Conservation (phyloP, 2,888 invertebrate genomes). For the Pterostichus madidus region DNA sequence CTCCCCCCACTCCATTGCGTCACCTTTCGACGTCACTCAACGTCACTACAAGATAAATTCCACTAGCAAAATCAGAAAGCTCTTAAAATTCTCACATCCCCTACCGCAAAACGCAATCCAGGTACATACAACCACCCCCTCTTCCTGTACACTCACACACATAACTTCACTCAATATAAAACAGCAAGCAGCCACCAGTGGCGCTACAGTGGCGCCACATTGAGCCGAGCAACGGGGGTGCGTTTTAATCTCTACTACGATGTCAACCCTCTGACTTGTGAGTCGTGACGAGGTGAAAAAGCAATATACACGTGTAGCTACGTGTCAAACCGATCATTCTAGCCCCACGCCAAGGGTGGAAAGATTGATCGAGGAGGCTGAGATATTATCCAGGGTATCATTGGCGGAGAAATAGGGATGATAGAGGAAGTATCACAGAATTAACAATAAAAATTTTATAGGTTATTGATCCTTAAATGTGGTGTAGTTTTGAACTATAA, state of each 20-base stretch:
- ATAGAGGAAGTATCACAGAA: conserved; percentile 6
- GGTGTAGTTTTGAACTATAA: background rate
- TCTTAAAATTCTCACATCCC: too few species aligned
- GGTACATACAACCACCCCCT: too few species aligned
- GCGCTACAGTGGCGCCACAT: too few species aligned
- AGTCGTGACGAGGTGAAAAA: conserved; percentile 1
- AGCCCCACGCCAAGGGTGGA: background rate
- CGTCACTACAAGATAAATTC: too few species aligned
- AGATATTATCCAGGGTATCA: too few species aligned
- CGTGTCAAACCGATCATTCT: conserved; percentile 52
- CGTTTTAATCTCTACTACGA: conserved; percentile 30
- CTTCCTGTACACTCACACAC: too few species aligned
- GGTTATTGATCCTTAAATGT: background rate
- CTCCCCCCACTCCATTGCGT: too few species aligned
- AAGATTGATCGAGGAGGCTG: conserved; percentile 24
- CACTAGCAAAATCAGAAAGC: too few species aligned
- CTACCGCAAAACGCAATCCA: too few species aligned
- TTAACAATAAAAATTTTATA: conserved; percentile 43
- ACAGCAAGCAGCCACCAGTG: too few species aligned
- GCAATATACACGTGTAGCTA: conserved; percentile 53
- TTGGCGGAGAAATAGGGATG: background rate
- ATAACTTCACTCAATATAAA: too few species aligned
- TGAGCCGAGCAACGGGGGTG: background rate
- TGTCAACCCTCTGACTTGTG: background rate
- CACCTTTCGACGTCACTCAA: too few species aligned